Percentiles rank a stretch among this genome's conserved stretches.
These are phyloP conservation scores for Pseudobourletiella spinata DNA, from an alignment of 1,140 invertebrate species.

Conservation along the genomic window DNA sequence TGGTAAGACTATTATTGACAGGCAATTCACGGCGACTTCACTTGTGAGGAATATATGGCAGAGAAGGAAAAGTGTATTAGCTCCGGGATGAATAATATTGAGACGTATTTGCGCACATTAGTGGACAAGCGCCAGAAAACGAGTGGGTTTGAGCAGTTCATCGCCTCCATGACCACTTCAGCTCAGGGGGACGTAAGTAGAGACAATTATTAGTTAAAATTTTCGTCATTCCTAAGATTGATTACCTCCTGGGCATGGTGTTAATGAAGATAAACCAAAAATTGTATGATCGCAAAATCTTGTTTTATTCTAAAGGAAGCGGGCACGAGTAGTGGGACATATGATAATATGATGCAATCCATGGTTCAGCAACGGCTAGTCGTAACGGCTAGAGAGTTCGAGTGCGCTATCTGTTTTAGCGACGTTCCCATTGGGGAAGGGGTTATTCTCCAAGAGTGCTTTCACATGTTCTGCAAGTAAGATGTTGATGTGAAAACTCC, in stretches of 20 bases:
- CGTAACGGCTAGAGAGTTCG: not conserved
- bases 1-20: not conserved
- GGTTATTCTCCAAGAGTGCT: slow-evolving; percentile 3
- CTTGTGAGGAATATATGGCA: not conserved
- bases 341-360: not conserved
- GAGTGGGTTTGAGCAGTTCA: not conserved
- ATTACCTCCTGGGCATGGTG: not conserved
- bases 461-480: not conserved
- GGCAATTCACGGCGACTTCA: not conserved
- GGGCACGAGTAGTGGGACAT: not conserved
- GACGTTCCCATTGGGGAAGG: not conserved
- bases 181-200: not conserved
- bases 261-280: not conserved
- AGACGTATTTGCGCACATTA: not conserved
- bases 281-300: too few relatives aligned
- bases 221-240: too few relatives aligned
- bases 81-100: not conserved
- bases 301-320: not conserved
- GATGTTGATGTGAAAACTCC: not conserved
- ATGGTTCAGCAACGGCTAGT: not conserved
- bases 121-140: not conserved
- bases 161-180: not conserved
- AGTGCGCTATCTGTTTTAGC: not conserved
- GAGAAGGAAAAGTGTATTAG: not conserved
- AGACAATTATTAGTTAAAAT: not conserved